Conservation (phyloP, 2,113 vertebrate genomes). For the Percopsis transmontana region DNA sequence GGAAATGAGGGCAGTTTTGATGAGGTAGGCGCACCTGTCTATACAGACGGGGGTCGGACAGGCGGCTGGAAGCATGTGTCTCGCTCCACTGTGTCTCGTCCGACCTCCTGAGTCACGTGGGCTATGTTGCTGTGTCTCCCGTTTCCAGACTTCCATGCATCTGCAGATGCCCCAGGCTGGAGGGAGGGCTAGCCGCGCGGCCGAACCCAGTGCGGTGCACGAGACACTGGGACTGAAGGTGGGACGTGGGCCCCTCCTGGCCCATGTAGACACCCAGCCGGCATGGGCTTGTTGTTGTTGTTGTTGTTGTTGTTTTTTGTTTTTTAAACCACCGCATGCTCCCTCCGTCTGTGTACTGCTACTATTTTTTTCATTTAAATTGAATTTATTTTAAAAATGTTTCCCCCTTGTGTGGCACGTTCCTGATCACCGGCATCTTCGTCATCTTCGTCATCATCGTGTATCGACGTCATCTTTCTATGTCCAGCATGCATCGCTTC, state of each 20-base stretch:
- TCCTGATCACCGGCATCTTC: slow-evolving; percentile 8
- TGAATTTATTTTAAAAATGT: too few relatives aligned
- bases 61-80: not conserved
- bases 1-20: slow-evolving; percentile 5
- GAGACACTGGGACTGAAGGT: slow-evolving; percentile 92
- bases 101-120: slow-evolving; percentile 48
- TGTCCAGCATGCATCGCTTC: slow-evolving; percentile 42
- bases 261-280: slow-evolving; percentile 37
- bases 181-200: slow-evolving; percentile 90
- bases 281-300: slow-evolving; percentile 41
- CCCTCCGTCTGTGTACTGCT: slow-evolving; percentile 52
- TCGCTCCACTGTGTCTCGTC: not conserved
- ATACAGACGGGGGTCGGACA: slow-evolving; percentile 3
- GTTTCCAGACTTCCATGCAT: slow-evolving; percentile 79
- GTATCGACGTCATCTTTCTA: slow-evolving; percentile 20
- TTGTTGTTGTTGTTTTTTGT: not conserved
- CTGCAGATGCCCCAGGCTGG: slow-evolving; percentile 86
- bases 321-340: slow-evolving; percentile 44
- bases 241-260: slow-evolving; percentile 75
- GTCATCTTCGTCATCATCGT: slow-evolving; percentile 23
- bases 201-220: slow-evolving; percentile 83
- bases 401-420: slow-evolving; percentile 36
- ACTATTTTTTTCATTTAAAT: too few relatives aligned
- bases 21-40: not conserved
- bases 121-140: slow-evolving; percentile 68